phyloP scores from a whole-genome alignment of 2,113 vertebrate species.

The Phaetusa simplex region DNA sequence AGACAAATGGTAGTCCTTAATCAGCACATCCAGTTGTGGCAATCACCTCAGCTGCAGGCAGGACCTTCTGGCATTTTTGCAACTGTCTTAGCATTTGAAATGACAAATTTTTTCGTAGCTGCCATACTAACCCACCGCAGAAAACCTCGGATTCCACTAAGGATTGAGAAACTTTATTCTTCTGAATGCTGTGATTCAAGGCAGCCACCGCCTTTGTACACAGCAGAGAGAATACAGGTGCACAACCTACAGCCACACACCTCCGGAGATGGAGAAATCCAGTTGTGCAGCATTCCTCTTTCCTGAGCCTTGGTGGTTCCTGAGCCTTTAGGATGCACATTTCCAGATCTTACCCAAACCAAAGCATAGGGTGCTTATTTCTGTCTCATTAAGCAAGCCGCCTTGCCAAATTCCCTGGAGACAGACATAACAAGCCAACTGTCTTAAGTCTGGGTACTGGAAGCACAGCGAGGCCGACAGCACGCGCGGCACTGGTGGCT shows the following conservation, averaged over 20 bases:
- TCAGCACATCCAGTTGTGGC: not conserved
- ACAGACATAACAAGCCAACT: not conserved
- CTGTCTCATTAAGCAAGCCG: not conserved
- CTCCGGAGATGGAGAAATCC: not conserved
- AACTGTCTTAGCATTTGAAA: not conserved
- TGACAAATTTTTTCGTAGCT: not conserved
- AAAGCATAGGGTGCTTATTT: not conserved
- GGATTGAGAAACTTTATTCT: not conserved
- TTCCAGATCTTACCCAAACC: not conserved
- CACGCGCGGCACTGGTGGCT: not conserved
- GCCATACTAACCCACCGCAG: not conserved
- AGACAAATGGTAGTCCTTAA: not conserved
- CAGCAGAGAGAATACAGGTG: not conserved
- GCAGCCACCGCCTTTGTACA: slow-evolving; percentile 2
- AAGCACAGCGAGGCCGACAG: not conserved
- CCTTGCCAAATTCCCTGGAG: not conserved
- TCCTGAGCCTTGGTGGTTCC: not conserved
- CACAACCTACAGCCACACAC: not conserved
- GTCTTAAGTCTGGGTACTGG: rapidly evolving
- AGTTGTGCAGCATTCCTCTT: not conserved
- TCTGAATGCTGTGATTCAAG: not conserved
- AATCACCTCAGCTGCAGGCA: not conserved
- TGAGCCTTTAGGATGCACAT: slow-evolving; percentile 13
- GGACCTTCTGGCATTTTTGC: not conserved
- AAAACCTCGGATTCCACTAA: not conserved